Evolutionary conservation across 1,140 invertebrate species (phyloP).

Genomic region (Aphis gossypii): DNA sequence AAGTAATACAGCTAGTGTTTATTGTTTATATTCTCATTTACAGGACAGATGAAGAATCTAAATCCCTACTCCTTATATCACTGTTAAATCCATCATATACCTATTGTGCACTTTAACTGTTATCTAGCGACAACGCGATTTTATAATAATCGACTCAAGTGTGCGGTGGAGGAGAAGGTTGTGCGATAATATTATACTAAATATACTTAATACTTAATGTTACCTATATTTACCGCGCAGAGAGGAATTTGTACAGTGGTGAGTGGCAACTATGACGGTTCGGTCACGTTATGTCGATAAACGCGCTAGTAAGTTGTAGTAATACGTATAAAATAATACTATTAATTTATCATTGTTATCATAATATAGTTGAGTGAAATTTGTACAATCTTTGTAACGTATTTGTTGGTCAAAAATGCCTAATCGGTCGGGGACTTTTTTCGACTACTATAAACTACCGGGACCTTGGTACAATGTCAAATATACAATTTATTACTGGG

Average conservation of each 20-base stretch:
- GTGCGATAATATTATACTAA: background rate
- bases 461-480: slow-evolving; percentile 16
- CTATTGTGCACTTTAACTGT: background rate
- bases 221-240: background rate
- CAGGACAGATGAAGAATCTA: background rate
- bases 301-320: background rate
- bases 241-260: background rate
- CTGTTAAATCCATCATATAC: background rate
- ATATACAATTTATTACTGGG: slow-evolving; percentile 5
- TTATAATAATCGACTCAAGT: background rate
- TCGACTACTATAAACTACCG: slow-evolving; percentile 34
- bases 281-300: background rate
- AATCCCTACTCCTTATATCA: background rate
- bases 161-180: background rate
- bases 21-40: background rate
- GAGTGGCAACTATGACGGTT: background rate
- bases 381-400: background rate
- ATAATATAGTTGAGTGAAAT: background rate
- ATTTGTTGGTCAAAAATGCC: background rate
- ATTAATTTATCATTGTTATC: background rate
- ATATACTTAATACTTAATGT: background rate
- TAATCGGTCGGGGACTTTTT: background rate
- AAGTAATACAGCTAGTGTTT: background rate
- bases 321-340: background rate
- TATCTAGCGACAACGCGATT: background rate